These are phyloP conservation scores for Pediacus dermestoides DNA, from an alignment of 2,888 invertebrate species.

Conservation along the genomic window DNA sequence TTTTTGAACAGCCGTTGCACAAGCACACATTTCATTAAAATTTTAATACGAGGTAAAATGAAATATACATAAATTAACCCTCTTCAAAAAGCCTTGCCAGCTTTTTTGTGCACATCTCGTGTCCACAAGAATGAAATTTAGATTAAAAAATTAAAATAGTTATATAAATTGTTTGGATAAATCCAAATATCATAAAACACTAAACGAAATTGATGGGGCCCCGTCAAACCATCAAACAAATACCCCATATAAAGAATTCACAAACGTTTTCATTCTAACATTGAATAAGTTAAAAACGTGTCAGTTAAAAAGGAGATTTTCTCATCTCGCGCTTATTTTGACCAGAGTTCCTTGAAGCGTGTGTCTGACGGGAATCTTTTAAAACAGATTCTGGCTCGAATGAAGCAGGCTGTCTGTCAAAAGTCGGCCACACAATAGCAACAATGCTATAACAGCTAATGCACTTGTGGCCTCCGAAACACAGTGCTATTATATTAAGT, in stretches of 20 bases:
- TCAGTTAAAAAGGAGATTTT: slow-evolving; percentile 34
- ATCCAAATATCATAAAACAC: too few relatives aligned
- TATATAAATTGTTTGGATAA: too few relatives aligned
- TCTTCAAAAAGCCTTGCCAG: slow-evolving; percentile 23
- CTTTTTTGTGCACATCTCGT: too few relatives aligned
- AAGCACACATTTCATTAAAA: slow-evolving; percentile 33
- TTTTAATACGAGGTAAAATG: slow-evolving; percentile 34
- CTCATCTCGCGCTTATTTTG: slow-evolving; percentile 31
- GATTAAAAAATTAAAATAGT: too few relatives aligned
- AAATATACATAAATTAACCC: slow-evolving; percentile 34
- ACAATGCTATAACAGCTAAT: slow-evolving; percentile 27
- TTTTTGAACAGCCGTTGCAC: slow-evolving; percentile 24
- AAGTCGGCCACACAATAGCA: slow-evolving; percentile 29
- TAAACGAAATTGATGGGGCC: too few relatives aligned
- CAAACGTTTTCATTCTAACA: slow-evolving; percentile 24
- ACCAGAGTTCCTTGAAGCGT: slow-evolving; percentile 24
- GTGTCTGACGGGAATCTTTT: slow-evolving; percentile 20
- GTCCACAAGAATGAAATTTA: too few relatives aligned
- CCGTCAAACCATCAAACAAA: too few relatives aligned
- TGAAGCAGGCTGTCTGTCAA: slow-evolving; percentile 28
- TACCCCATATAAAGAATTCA: slow-evolving; percentile 12
- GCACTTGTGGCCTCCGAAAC: slow-evolving; percentile 26
- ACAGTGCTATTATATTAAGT: slow-evolving; percentile 23
- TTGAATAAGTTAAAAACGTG: slow-evolving; percentile 32
- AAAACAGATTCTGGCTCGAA: slow-evolving; percentile 5